phyloP scores from a whole-genome alignment of 2,797 vertebrate species.

The Gymnothorax javanicus region DNA sequence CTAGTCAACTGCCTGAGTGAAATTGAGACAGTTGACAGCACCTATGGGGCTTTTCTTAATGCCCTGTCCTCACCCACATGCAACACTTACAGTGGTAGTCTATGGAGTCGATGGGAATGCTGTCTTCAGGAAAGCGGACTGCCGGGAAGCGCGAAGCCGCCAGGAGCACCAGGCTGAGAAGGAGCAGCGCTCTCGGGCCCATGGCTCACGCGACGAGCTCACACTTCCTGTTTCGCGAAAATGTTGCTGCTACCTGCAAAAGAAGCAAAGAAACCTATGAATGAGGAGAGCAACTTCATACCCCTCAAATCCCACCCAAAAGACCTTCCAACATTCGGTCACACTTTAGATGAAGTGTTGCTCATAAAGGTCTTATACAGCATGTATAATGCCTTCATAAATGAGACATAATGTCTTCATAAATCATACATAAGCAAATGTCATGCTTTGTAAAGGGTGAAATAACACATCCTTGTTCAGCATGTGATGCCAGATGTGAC shows the following conservation, averaged over 20 bases:
- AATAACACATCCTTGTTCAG: too few relatives aligned
- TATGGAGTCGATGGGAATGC: constrained; percentile 82
- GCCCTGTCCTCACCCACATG: background rate
- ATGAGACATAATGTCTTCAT: too few relatives aligned
- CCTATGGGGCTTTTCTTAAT: background rate
- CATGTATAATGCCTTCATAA: too few relatives aligned
- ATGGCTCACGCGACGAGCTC: constrained; percentile 76
- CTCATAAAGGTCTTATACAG: too few relatives aligned
- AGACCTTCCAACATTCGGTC: background rate
- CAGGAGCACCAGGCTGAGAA: constrained; percentile 77
- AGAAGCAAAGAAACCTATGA: constrained; percentile 62
- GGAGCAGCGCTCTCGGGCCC: constrained; percentile 77
- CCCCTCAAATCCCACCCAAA: background rate
- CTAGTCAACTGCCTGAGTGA: background rate
- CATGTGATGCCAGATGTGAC: too few relatives aligned
- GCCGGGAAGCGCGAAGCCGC: constrained; percentile 72
- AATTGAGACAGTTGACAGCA: background rate
- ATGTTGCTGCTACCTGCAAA: constrained; percentile 79
- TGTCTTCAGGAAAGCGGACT: constrained; percentile 94
- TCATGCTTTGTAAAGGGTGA: too few relatives aligned
- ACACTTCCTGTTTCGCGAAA: constrained; percentile 71
- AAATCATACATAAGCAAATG: too few relatives aligned
- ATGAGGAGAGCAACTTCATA: constrained; percentile 20
- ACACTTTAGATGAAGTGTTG: too few relatives aligned
- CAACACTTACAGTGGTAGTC: constrained; percentile 92